Conservation (phyloP, 1,140 invertebrate species). For the Anagrus nilaparvatae region DNA sequence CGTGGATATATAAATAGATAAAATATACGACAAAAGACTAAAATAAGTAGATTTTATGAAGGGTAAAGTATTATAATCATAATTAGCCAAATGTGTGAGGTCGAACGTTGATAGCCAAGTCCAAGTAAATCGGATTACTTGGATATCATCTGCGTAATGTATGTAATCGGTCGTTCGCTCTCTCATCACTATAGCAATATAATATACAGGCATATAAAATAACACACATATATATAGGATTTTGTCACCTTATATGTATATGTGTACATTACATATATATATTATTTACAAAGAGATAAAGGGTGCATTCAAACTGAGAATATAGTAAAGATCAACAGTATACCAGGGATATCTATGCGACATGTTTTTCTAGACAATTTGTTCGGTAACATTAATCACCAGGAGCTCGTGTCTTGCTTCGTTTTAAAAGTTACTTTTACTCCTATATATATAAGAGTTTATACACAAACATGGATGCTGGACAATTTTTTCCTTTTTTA, state of each 20-base stretch:
- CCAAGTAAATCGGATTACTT: conserved; percentile 43
- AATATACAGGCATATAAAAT: neutral
- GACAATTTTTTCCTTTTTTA: conserved; percentile 24
- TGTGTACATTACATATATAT: too few species aligned
- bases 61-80: too few species aligned
- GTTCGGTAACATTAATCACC: conserved; percentile 48
- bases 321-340: too few species aligned
- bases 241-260: too few species aligned
- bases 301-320: conserved; percentile 34
- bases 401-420: too few species aligned
- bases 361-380: conserved; percentile 51
- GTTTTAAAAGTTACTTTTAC: too few species aligned
- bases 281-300: conserved; percentile 34
- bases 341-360: too few species aligned
- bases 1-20: too few species aligned
- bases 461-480: neutral
- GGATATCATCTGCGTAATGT: conserved; percentile 43
- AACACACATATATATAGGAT: too few species aligned
- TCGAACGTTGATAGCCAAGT: conserved; percentile 40
- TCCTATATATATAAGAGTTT: conserved; percentile 5
- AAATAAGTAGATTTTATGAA: too few species aligned
- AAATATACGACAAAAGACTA: too few species aligned
- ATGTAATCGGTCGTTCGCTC: conserved; percentile 32
- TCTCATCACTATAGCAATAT: neutral
- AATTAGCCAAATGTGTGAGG: conserved; percentile 35